A percentile compares a stretch with the other conserved stretches of the same genome.
These are phyloP conservation scores for Proctacanthus coquilletti DNA, from an alignment of 1,140 invertebrate species.

Conservation along the genomic window DNA sequence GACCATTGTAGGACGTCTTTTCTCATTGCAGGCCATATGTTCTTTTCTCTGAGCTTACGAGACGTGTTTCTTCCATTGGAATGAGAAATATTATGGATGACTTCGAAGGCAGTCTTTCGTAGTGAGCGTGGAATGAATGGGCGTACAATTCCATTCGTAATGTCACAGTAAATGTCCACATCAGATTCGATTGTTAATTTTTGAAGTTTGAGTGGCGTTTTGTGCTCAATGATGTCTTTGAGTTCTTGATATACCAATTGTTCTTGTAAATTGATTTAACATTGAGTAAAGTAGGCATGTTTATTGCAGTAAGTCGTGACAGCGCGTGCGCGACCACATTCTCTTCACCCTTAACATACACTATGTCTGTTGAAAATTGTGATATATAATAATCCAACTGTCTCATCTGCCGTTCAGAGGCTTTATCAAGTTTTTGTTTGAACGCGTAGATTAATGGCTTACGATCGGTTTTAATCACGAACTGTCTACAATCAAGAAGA, in stretches of 20 bases:
- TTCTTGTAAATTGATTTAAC: not conserved
- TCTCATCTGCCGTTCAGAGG: constrained; percentile 11
- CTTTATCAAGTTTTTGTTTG: constrained; percentile 13
- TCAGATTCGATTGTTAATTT: not conserved
- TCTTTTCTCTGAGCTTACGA: not conserved
- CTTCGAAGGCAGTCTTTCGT: not conserved
- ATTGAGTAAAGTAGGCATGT: constrained; percentile 9
- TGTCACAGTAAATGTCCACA: not conserved
- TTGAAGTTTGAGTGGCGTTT: not conserved
- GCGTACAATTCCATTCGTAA: not conserved
- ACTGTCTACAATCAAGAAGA: constrained; percentile 25
- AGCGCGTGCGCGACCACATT: constrained; percentile 23
- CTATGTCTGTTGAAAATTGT: constrained; percentile 23
- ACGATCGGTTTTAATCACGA: constrained; percentile 27
- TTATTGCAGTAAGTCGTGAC: constrained; percentile 13
- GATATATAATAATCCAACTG: constrained; percentile 23
- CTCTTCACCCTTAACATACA: constrained; percentile 17
- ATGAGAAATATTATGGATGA: not conserved
- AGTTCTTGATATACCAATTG: not conserved
- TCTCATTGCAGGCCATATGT: not conserved
- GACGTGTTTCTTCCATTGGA: not conserved
- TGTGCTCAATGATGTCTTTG: not conserved
- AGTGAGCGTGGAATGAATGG: not conserved
- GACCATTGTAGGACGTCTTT: not conserved
- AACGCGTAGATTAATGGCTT: constrained; percentile 22